phyloP scores from a whole-genome alignment of 2,888 invertebrate genomes.

The Lasioglossum vierecki region DNA sequence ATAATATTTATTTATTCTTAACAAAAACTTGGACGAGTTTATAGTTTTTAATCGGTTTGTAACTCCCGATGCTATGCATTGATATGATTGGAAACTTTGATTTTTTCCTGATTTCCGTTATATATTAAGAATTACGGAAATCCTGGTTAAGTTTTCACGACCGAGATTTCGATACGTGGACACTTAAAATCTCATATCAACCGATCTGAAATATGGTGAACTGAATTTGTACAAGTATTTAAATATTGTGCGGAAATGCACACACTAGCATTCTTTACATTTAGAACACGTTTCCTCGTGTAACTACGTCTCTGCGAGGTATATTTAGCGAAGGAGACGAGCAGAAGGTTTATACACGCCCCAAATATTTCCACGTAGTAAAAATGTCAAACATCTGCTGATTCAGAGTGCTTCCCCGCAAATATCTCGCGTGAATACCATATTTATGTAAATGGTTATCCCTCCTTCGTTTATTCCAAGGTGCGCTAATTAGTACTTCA shows the following conservation, averaged over 20 bases:
- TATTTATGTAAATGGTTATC: background rate
- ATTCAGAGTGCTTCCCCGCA: background rate
- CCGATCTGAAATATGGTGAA: background rate
- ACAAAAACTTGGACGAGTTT: too few species aligned
- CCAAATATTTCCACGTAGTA: constrained; percentile 34
- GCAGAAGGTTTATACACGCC: background rate
- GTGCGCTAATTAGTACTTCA: background rate
- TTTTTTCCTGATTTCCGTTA: background rate
- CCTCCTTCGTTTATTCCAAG: background rate
- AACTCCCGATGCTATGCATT: background rate
- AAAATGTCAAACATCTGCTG: constrained; percentile 13
- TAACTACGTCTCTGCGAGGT: background rate
- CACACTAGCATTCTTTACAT: background rate
- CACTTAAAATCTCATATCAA: constrained; percentile 21
- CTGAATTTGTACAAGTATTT: constrained; percentile 31
- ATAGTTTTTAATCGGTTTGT: background rate
- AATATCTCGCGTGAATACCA: constrained; percentile 14
- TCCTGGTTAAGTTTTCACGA: constrained; percentile 13
- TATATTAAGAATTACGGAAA: background rate
- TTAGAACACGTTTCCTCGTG: background rate
- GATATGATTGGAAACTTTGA: background rate
- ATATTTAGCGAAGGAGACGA: constrained; percentile 8
- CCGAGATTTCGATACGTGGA: background rate
- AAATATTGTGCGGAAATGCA: constrained; percentile 25
- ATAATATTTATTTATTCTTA: too few species aligned